A percentile compares a stretch with the other conserved stretches of the same genome.
Conservation (phyloP, 64 coral and sea anemone genomes). For the Hydrozoanthus tunicans region DNA sequence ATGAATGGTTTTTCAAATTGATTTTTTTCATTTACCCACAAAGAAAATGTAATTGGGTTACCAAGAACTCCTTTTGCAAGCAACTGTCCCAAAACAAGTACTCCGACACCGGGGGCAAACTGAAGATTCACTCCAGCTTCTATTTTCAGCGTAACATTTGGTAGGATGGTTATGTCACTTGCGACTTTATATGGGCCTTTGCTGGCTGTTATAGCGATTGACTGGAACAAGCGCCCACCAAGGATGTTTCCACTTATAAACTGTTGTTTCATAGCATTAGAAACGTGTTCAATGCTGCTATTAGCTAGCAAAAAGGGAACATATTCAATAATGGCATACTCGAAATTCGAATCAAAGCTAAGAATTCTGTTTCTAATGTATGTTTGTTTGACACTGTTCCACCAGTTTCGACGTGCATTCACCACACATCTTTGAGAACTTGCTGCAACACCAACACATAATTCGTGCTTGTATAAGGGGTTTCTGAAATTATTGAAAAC, state of each 20-base stretch:
- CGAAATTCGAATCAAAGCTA: conserved; percentile 13
- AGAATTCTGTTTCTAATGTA: not conserved
- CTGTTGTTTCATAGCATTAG: not conserved
- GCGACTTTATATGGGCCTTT: not conserved
- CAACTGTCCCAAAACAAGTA: not conserved
- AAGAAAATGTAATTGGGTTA: not conserved
- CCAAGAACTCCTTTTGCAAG: not conserved
- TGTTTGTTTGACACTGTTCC: not conserved
- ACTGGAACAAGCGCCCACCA: not conserved
- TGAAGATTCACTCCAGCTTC: conserved; percentile 7
- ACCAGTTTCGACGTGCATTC: conserved; percentile 3
- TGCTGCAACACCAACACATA: not conserved
- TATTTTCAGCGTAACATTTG: conserved; percentile 27
- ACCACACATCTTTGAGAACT: not conserved
- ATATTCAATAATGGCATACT: not conserved
- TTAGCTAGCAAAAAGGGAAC: not conserved
- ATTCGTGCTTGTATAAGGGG: not conserved
- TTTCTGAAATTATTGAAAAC: not conserved
- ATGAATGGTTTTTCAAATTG: not conserved
- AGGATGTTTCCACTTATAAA: not conserved
- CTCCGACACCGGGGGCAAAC: not conserved
- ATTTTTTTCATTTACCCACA: no score
- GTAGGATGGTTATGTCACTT: not conserved
- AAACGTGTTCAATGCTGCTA: not conserved
- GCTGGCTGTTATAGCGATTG: not conserved